A percentile compares a stretch with the other conserved stretches of the same genome.
Evolutionary conservation across 2,797 vertebrate genomes (phyloP).

Genomic region (Rhabdophis nuchalis): DNA sequence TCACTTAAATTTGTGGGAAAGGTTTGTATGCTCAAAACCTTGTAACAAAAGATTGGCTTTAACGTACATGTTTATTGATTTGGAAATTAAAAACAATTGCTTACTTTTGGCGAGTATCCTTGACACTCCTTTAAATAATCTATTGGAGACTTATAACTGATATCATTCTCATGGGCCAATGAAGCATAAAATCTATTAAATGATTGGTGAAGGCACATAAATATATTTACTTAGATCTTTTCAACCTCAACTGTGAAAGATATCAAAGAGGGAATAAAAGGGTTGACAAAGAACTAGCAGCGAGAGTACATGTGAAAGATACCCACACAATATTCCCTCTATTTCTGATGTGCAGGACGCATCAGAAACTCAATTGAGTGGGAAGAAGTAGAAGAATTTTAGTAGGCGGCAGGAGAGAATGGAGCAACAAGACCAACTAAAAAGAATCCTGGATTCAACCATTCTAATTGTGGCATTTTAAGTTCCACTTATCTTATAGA

Average conservation of each 20-base stretch:
- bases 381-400: not conserved
- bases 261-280: not conserved
- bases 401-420: not conserved
- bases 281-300: not conserved
- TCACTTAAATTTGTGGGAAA: not conserved
- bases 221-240: not conserved
- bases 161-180: not conserved
- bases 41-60: constrained; percentile 17
- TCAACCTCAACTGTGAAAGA: not conserved
- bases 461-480: not conserved
- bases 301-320: not conserved
- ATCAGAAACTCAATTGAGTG: not conserved
- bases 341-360: not conserved
- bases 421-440: not conserved
- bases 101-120: not conserved
- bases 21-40: not conserved
- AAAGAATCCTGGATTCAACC: not conserved
- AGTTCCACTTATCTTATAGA: not conserved
- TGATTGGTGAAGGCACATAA: not conserved
- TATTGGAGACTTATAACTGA: not conserved
- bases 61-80: not conserved
- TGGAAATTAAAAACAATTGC: not conserved
- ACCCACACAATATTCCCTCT: not conserved
- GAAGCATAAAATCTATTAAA: not conserved
- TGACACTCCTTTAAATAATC: not conserved